These are phyloP conservation scores for Carcharodon carcharias DNA, from an alignment of 2,797 vertebrate species.

Conservation along the genomic window DNA sequence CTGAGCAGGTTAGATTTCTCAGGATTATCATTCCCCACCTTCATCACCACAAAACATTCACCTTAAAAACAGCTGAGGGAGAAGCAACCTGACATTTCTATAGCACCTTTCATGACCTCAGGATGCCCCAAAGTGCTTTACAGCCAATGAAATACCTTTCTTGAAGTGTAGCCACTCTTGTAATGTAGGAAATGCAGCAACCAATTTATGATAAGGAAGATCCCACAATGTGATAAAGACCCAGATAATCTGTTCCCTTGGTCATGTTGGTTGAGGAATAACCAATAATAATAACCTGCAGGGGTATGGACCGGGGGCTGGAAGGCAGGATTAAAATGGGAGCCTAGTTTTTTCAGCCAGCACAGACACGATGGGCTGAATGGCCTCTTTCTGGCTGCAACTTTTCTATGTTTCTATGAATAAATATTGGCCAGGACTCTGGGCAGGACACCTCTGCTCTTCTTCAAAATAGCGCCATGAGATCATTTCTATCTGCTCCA, in stretches of 20 bases:
- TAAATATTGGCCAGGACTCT: neutral
- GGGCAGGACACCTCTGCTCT: neutral
- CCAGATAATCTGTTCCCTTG: neutral
- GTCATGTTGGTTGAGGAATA: neutral
- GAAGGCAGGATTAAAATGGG: no score
- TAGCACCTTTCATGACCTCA: neutral
- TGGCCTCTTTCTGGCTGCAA: no score
- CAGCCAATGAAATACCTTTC: neutral
- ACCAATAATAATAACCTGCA: no score
- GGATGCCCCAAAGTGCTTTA: neutral
- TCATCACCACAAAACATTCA: neutral
- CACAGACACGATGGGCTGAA: no score
- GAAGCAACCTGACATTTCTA: no score
- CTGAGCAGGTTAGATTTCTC: neutral
- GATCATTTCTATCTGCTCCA: neutral
- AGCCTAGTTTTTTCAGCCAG: no score
- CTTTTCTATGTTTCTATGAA: no score
- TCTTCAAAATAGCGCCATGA: neutral
- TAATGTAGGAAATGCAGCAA: neutral
- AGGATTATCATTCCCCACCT: neutral
- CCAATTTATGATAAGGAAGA: neutral
- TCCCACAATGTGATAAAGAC: neutral
- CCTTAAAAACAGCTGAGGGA: neutral
- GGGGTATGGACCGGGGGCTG: no score
- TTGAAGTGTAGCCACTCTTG: neutral